Evolutionary conservation across 1,140 invertebrate genomes (phyloP), one percentile per base, ranked within the genome.

Genomic region (Aphis gossypii): DNA sequence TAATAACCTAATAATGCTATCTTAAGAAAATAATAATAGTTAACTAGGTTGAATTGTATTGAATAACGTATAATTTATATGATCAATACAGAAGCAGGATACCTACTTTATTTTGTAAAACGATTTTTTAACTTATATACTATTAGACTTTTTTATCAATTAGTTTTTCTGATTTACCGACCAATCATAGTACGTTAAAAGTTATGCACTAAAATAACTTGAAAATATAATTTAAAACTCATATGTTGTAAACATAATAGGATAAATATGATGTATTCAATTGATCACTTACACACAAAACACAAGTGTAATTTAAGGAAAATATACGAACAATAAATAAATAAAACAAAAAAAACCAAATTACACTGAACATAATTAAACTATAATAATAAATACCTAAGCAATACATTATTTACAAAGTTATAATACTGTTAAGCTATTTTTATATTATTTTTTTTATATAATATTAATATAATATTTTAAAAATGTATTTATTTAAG

Each of bases 41-140:
- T 76, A 14, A n/a, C 60, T 35, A 14, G n/a, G 60, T n/a, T 76
- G 30, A 76, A 8, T 76, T 30, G n/a, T n/a, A n/a, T 76, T 76
- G 60, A 76, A 76, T 76, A 76, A n/a, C n/a, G 18, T 76, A n/a
- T 25, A 11, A 2, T 60, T 5, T 18, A n/a, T n/a, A 76, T 14
- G n/a, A 30, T 76, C 60, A n/a, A 68, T 68, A n/a, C 30, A 35
- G 14, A 18, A 18, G n/a, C n/a, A n/a, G 60, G n/a, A 35, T 21
- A 76, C n/a, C n/a, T n/a, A n/a, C 30, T 18, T n/a, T 76, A 35
- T 76, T 76, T 68, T 68, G 4, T 68, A n/a, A 68, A 68, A 14
- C 60, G 30, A 68, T 41, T 84, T 84, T 84, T 84, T 41, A 84
- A 84, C 82, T 84, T 84, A 68, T n/a, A 84, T 8, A 41, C 35